Evolutionary conservation across 1,140 invertebrate species (phyloP).

Genomic region (Pseudomyrmex cubaensis): DNA sequence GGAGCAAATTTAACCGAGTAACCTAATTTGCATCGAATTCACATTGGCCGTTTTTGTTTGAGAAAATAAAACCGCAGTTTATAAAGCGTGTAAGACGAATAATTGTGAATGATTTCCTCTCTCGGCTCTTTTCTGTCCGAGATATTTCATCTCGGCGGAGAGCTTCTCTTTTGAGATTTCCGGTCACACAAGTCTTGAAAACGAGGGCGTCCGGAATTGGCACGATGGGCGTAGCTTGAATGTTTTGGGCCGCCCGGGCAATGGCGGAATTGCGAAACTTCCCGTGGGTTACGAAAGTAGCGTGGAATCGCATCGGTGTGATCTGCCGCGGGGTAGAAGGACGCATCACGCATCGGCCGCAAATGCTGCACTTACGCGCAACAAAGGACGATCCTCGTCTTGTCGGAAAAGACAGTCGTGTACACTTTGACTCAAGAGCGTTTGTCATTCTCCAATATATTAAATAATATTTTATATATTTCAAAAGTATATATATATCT

Average conservation of each 20-base stretch:
- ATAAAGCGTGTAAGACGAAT: not conserved
- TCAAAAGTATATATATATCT: not conserved
- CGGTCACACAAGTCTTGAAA: constrained; percentile 51
- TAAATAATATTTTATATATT: not conserved
- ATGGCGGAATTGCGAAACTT: constrained; percentile 63
- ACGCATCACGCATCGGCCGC: constrained; percentile 22
- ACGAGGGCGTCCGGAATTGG: constrained; percentile 56
- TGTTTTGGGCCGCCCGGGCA: constrained; percentile 21
- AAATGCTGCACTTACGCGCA: constrained; percentile 38
- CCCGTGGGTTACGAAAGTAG: constrained; percentile 57
- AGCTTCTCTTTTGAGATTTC: constrained; percentile 37
- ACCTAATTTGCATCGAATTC: not conserved
- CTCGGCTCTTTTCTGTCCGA: not conserved
- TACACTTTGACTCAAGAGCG: constrained; percentile 42
- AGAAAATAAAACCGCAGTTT: not conserved
- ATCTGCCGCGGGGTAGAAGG: constrained; percentile 17
- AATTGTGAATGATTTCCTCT: constrained; percentile 27
- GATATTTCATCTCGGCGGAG: constrained; percentile 35
- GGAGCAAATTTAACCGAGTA: constrained; percentile 8
- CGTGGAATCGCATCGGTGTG: constrained; percentile 33
- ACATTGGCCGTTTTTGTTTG: no score
- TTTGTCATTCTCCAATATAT: not conserved
- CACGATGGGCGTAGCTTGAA: constrained; percentile 52
- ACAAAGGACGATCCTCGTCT: constrained; percentile 36
- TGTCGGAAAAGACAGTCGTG: constrained; percentile 6